Conservation (phyloP, 1,140 invertebrate genomes). For the Ips typographus region DNA sequence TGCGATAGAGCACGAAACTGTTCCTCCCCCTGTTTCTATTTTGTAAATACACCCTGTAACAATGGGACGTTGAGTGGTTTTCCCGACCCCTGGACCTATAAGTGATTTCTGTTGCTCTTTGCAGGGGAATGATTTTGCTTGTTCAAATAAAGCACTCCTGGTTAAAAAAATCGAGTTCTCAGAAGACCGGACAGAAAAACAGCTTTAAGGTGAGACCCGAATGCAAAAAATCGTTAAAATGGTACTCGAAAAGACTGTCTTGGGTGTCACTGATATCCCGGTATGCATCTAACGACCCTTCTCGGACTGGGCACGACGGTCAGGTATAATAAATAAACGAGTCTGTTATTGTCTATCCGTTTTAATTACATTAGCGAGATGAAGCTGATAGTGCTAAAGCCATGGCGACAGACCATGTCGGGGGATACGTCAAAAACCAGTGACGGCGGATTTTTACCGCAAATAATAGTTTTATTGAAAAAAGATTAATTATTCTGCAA, state of each 20-base stretch:
- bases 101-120: constrained; percentile 17
- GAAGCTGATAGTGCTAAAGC: constrained; percentile 40
- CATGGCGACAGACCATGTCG: constrained; percentile 27
- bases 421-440: constrained; percentile 9
- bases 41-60: constrained; percentile 31
- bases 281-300: constrained; percentile 31
- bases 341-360: constrained; percentile 44
- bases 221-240: background rate
- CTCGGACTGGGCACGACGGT: constrained; percentile 29
- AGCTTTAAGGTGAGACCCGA: background rate
- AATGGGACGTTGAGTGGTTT: constrained; percentile 32
- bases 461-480: background rate
- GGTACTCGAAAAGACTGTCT: constrained; percentile 2
- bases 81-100: constrained; percentile 3
- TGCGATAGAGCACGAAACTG: constrained; percentile 38
- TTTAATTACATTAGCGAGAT: constrained; percentile 48
- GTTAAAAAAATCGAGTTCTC: too few species aligned
- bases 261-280: constrained; percentile 19
- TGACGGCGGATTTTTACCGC: background rate
- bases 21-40: constrained; percentile 19
- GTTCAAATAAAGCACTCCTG: background rate
- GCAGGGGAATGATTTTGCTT: background rate
- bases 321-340: constrained; percentile 47
- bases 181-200: too few species aligned
- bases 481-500: too few species aligned